Evolutionary conservation across 2,888 invertebrate species (phyloP).

Genomic region (Cantharis flavilabris): DNA sequence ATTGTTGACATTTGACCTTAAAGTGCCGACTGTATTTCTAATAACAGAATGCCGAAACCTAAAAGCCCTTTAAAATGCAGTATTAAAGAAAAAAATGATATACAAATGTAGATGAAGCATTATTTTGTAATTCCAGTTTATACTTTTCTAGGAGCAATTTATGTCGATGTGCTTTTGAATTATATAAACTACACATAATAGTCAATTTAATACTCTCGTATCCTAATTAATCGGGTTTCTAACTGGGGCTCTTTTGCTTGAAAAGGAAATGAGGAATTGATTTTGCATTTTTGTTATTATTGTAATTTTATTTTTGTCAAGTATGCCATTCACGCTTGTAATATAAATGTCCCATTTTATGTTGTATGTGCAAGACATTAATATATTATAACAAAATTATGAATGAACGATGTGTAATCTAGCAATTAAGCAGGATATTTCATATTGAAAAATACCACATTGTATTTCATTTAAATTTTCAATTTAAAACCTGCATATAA

Average conservation of each 20-base stretch:
- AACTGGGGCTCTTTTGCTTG: background rate
- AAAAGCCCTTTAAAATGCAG: background rate
- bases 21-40: background rate
- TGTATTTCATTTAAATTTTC: background rate
- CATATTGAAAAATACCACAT: background rate
- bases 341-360: background rate
- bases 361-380: background rate
- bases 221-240: background rate
- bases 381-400: background rate
- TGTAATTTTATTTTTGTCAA: slow-evolving; percentile 22
- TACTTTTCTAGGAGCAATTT: slow-evolving; percentile 33
- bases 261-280: slow-evolving; percentile 2
- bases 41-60: background rate
- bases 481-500: background rate
- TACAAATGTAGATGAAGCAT: background rate
- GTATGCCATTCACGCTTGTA: slow-evolving; percentile 2
- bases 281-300: slow-evolving; percentile 14
- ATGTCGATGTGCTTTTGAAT: slow-evolving; percentile 25
- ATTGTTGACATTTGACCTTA: background rate
- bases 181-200: background rate
- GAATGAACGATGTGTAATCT: background rate
- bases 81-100: background rate
- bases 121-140: slow-evolving; percentile 13
- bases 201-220: background rate
- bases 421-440: background rate